A percentile compares a stretch with the other conserved stretches of the same genome.
Conservation (phyloP, 2,888 invertebrate genomes). For the Drosophila kambysellisi region DNA sequence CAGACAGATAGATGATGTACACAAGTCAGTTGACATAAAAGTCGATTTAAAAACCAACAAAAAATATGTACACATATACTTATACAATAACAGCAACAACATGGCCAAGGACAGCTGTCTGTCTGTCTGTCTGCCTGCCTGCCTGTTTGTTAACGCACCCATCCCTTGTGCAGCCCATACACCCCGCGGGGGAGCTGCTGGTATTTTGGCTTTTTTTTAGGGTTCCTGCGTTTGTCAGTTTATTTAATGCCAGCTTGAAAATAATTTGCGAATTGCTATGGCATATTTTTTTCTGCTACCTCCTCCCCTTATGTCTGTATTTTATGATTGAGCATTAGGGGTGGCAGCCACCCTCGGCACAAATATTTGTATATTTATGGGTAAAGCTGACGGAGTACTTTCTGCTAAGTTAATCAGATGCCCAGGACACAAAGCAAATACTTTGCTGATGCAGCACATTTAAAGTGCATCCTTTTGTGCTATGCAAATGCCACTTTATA, state of each 20-base stretch:
- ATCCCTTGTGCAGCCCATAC: not conserved
- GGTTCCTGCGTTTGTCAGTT: conserved; percentile 72
- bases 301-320: conserved; percentile 40
- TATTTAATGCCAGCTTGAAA: conserved; percentile 79
- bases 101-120: conserved; percentile 52
- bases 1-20: conserved; percentile 62
- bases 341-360: conserved; percentile 38
- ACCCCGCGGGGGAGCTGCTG: conserved; percentile 27
- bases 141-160: conserved; percentile 19
- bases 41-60: conserved; percentile 76
- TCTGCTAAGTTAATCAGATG: conserved; percentile 46
- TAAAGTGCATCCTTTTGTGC: conserved; percentile 55
- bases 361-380: conserved; percentile 65
- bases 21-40: conserved; percentile 76
- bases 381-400: conserved; percentile 8
- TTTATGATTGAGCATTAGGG: conserved; percentile 74
- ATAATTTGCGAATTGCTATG: conserved; percentile 80
- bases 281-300: conserved; percentile 58
- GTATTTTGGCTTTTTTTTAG: conserved; percentile 21
- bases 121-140: conserved; percentile 11
- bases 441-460: conserved; percentile 39
- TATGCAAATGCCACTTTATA: conserved; percentile 37
- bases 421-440: conserved; percentile 59
- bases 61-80: conserved; percentile 33
- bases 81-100: conserved; percentile 55